Percentiles rank a stretch among this genome's conserved stretches.
Evolutionary conservation across 2,888 invertebrate species (phyloP).

Genomic region (Halocaridina rubra): DNA sequence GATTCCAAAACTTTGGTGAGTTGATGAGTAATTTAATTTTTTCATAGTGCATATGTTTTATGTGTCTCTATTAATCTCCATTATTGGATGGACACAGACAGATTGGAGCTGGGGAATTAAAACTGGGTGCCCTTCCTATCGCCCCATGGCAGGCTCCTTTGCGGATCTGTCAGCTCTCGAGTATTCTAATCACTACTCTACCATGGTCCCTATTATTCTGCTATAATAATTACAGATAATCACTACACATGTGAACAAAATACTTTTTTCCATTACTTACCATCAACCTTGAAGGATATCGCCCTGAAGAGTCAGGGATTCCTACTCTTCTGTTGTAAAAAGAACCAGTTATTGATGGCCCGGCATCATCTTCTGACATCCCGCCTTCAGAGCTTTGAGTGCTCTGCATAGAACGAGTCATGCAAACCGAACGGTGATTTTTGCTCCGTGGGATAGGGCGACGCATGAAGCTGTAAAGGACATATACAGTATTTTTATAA

Average conservation of each 20-base stretch:
- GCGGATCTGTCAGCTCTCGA: no score
- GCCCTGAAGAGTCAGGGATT: slow-evolving; percentile 23
- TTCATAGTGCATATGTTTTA: neutral
- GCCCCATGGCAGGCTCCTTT: no score
- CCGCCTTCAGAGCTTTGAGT: slow-evolving; percentile 43
- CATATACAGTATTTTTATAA: no score
- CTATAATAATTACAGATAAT: no score
- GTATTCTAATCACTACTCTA: neutral
- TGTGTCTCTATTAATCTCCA: no score
- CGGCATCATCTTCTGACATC: slow-evolving; percentile 44
- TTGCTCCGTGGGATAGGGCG: slow-evolving; percentile 50
- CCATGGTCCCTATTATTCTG: no score
- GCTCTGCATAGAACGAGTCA: slow-evolving; percentile 30
- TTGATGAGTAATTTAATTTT: neutral
- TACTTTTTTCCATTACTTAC: neutral
- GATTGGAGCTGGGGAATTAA: no score
- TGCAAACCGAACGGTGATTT: slow-evolving; percentile 29
- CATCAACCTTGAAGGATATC: slow-evolving; percentile 36
- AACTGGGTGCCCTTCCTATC: no score
- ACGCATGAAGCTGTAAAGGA: slow-evolving; percentile 46
- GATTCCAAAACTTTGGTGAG: neutral
- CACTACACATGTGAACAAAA: no score
- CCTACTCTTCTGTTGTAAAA: slow-evolving; percentile 7
- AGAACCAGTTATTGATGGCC: slow-evolving; percentile 1
- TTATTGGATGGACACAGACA: no score